A percentile compares a stretch with the other conserved stretches of the same genome.
Evolutionary conservation across 1,140 invertebrate species (phyloP).

Genomic region (Aphaenogaster rudis): DNA sequence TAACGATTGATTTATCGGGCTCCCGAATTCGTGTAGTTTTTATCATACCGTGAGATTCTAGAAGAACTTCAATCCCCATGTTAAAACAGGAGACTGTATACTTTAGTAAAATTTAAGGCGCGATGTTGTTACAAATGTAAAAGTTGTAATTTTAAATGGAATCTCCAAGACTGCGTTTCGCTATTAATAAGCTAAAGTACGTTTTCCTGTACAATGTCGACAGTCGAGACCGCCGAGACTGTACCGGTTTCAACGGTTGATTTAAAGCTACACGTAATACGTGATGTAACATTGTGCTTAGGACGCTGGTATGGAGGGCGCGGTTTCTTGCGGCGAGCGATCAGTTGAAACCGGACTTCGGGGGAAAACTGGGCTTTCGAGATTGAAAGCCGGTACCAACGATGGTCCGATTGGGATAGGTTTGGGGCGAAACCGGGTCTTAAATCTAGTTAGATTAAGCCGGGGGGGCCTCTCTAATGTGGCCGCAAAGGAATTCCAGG

Average conservation of each 20-base stretch:
- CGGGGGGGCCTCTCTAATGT: constrained; percentile 65
- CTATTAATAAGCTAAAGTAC: constrained; percentile 50
- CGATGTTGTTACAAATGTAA: neutral
- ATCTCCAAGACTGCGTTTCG: neutral
- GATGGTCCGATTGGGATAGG: constrained; percentile 69
- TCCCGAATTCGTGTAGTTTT: neutral
- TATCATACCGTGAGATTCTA: neutral
- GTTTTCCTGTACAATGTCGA: constrained; percentile 23
- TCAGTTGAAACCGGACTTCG: neutral
- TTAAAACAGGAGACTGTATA: neutral
- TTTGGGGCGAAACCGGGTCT: constrained; percentile 46
- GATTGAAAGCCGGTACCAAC: constrained; percentile 54
- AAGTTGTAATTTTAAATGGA: neutral
- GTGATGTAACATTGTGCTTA: constrained; percentile 60
- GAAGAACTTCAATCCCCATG: neutral
- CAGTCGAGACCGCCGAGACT: neutral
- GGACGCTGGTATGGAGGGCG: neutral
- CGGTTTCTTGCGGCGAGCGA: neutral
- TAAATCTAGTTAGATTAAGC: constrained; percentile 73
- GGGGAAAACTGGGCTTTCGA: constrained; percentile 36
- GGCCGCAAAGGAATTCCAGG: constrained; percentile 52
- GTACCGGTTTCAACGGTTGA: constrained; percentile 43
- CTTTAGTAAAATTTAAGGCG: constrained; percentile 19
- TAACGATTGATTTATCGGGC: constrained; percentile 45
- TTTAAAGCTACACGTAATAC: constrained; percentile 65